Base-by-base conservation (phyloP, 2,888 invertebrate genomes). In the Papilio protenor region DNA sequence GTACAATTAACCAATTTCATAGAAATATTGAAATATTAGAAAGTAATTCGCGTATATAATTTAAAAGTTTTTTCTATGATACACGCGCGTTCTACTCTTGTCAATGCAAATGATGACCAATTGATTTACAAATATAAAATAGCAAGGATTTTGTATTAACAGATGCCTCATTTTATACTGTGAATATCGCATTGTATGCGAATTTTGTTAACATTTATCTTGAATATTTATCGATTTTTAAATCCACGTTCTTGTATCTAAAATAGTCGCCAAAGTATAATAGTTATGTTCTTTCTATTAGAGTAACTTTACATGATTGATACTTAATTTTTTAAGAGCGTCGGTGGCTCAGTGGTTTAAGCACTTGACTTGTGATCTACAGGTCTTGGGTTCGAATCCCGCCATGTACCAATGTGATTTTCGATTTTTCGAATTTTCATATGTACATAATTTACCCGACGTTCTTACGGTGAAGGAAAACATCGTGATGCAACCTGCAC, bases 191-290 rank as follows among this genome's bases (percentile, higher is more conserved):
- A 80, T 84, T n/a, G 6, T 81, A 80, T 83, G 6, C n/a, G 82
- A 82, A 83, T 80, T 84, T 83, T 80, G 80, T 83, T 81, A 81
- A 82, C 80, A 82, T 83, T 84, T 83, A 85, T 85, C 78, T 81
- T 78, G 80, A 80, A 82, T 45, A 83, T 85, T 84, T 83, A 84
- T 84, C 81, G 75, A 73, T 82, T 82, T 83, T 83, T 83, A 83
- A 83, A 81, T 82, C 83, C 71, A 80, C 77, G 77, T 77, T 80
- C 80, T 79, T 72, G 75, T 66, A 49, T 69, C 45, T 55, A 12
- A 69, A 71, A 59, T 47, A 47, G 45, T 57, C 21, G 12, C 55
- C 6, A 55, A 8, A 21, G 0, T 2, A 57, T 21, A 2, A n/a
- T n/a, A n/a, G n/a, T n/a, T n/a, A n/a, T n/a, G n/a, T 21, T 57